Evolutionary conservation across 2,113 vertebrate genomes (phyloP), one percentile per base, ranked within the genome.

Genomic region (Noctilio leporinus): DNA sequence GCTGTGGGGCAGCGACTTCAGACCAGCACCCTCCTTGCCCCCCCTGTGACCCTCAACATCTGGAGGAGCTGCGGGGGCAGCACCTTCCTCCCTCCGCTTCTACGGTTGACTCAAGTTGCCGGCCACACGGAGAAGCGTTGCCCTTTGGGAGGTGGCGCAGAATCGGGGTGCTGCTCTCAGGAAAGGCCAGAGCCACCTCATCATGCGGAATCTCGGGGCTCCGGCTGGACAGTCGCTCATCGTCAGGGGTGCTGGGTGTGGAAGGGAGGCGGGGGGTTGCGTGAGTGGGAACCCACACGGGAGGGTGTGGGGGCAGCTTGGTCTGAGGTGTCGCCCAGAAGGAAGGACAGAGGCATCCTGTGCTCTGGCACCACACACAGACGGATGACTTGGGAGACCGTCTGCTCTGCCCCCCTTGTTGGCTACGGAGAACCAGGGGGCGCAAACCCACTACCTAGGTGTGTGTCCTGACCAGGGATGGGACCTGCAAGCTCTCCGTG

Each of bases 281-380:
- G 24, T 30, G 19, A 9, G 10, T 17, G 10, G 10, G 30, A 53
- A 57, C 12, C 28, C 8, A 49, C 65, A 40, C 24, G 43, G 62
- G 40, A 95, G 65, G 19, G 26, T 49, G n/a, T 2, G 0, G 47
- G 26, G 33, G 28, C n/a, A 70, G 9, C 57, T 19, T 45, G 43
- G 15, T 43, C 8, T 14, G 30, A 57, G n/a, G 24, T 10, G 16
- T 4, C 5, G 24, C 30, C 28, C 59, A 75, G 35, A 20, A 26
- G 20, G 14, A n/a, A 10, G 30, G 30, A 19, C n/a, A 49, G 40
- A 57, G 69, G 47, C 10, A 7, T 5, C 3, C 10, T 69, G 28
- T 35, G 16, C 26, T 11, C 11, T 2, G 17, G 7, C 6, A 8
- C 20, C 65, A 16, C 0, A 0, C 35, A n/a, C 24, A 33, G 64